phyloP scores from a whole-genome alignment of 2,888 invertebrate genomes.

The Ormyrus labotus region DNA sequence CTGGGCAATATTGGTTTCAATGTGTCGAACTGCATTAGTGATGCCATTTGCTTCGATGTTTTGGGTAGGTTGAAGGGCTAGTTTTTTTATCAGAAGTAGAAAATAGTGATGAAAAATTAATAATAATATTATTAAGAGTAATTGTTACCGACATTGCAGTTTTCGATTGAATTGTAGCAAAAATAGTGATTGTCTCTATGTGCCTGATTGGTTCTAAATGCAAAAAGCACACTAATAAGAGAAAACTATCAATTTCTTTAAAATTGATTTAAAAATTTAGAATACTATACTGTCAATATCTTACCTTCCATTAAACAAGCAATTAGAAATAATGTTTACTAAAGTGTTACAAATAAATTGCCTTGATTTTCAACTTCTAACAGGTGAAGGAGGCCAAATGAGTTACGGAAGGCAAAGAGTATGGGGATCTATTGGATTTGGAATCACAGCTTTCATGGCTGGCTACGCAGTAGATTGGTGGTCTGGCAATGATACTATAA shows the following conservation, averaged over 20 bases:
- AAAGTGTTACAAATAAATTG: too few species aligned
- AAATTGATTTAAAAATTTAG: too few species aligned
- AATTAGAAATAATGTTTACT: too few species aligned
- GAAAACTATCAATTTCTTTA: too few species aligned
- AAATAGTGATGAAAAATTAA: slow-evolving; percentile 7
- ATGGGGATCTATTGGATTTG: slow-evolving; percentile 90
- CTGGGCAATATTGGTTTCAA: slow-evolving; percentile 88
- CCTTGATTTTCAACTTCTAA: too few species aligned
- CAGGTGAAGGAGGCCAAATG: slow-evolving; percentile 82
- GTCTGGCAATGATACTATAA: slow-evolving; percentile 78
- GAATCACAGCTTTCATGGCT: slow-evolving; percentile 83
- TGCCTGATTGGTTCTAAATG: too few species aligned
- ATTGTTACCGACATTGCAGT: slow-evolving; percentile 17
- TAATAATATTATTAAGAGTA: neutral
- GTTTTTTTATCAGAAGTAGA: too few species aligned
- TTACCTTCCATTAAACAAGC: too few species aligned
- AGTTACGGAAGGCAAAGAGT: slow-evolving; percentile 88
- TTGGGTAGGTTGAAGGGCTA: slow-evolving; percentile 78
- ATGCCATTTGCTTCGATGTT: slow-evolving; percentile 93
- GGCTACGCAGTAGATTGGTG: slow-evolving; percentile 84
- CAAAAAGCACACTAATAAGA: too few species aligned
- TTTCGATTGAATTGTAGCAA: slow-evolving; percentile 8
- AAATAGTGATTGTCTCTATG: too few species aligned
- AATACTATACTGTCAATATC: too few species aligned
- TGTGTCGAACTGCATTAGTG: slow-evolving; percentile 90